phyloP scores from a whole-genome alignment of 2,113 vertebrate genomes.

The Elephantulus edwardii region DNA sequence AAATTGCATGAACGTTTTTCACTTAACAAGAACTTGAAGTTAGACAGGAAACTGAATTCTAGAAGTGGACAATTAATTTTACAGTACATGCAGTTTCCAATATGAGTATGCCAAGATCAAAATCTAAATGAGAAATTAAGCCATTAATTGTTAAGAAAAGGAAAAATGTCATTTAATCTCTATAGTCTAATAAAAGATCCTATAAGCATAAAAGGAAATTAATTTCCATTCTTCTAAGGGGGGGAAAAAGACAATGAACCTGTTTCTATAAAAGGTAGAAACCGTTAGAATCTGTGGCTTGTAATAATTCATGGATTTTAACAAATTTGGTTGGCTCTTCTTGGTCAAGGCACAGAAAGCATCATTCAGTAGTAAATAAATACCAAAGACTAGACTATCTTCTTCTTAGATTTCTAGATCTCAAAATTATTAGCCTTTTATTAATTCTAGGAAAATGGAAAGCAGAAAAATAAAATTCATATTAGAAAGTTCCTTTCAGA shows the following conservation, averaged over 20 bases:
- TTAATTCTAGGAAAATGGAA: conserved; percentile 8
- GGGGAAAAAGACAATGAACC: background rate
- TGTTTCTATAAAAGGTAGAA: conserved; percentile 50
- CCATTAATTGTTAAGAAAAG: conserved; percentile 52
- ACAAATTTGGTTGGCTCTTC: background rate
- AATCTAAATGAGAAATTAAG: conserved; percentile 60
- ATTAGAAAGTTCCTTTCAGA: background rate
- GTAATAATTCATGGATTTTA: background rate
- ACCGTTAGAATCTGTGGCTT: conserved; percentile 3
- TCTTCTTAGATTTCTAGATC: background rate
- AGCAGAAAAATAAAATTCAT: conserved; percentile 9
- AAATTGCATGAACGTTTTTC: conserved; percentile 33
- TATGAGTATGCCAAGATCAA: conserved; percentile 50
- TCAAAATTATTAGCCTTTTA: conserved; percentile 48
- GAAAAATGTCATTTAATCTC: conserved; percentile 64
- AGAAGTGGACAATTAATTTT: conserved; percentile 60
- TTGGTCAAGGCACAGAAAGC: background rate
- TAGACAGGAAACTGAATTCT: conserved; percentile 66
- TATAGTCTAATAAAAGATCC: conserved; percentile 48
- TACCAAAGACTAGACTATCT: background rate
- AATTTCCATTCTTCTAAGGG: conserved; percentile 13
- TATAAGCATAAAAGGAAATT: conserved; percentile 49
- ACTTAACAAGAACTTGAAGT: conserved; percentile 56
- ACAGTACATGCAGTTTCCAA: conserved; percentile 50
- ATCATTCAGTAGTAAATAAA: background rate